phyloP scores from a whole-genome alignment of 2,113 vertebrate genomes.

The Atherinomorus stipes region DNA sequence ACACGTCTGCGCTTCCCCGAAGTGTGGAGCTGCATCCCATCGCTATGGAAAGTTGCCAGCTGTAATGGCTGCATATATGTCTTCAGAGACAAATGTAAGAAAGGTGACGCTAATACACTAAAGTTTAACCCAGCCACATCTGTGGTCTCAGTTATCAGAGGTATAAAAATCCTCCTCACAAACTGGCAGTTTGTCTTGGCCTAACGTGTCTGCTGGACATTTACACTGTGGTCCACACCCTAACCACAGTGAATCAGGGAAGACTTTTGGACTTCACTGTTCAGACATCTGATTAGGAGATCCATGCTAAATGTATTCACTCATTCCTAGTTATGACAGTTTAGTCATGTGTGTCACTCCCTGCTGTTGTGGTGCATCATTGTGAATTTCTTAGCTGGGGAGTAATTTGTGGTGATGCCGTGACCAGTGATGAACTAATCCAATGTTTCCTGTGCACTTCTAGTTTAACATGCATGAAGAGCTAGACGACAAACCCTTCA shows the following conservation, averaged over 20 bases:
- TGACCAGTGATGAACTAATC: constrained; percentile 49
- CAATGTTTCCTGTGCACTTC: constrained; percentile 42
- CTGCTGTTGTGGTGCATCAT: constrained; percentile 49
- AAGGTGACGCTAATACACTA: constrained; percentile 94
- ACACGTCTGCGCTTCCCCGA: constrained; percentile 95
- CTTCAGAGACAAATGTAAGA: constrained; percentile 97
- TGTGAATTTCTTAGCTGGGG: constrained; percentile 35
- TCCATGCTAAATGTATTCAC: constrained; percentile 41
- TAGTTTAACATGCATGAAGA: constrained; percentile 45
- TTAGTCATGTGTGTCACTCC: background rate
- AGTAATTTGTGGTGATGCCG: constrained; percentile 44
- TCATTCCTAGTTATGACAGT: constrained; percentile 37
- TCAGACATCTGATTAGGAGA: constrained; percentile 35
- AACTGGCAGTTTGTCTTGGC: constrained; percentile 98
- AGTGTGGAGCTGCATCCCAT: constrained; percentile 94
- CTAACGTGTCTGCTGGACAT: constrained; percentile 67
- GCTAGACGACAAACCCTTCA: constrained; percentile 25
- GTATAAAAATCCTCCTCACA: constrained; percentile 95
- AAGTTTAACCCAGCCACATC: constrained; percentile 98
- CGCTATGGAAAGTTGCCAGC: constrained; percentile 98
- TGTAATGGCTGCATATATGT: constrained; percentile 98
- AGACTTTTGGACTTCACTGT: constrained; percentile 34
- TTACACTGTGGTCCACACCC: constrained; percentile 9
- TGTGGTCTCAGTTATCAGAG: constrained; percentile 93
- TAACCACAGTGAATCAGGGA: constrained; percentile 40